phyloP scores from a whole-genome alignment of 2,113 vertebrate genomes.

The Strix uralensis region DNA sequence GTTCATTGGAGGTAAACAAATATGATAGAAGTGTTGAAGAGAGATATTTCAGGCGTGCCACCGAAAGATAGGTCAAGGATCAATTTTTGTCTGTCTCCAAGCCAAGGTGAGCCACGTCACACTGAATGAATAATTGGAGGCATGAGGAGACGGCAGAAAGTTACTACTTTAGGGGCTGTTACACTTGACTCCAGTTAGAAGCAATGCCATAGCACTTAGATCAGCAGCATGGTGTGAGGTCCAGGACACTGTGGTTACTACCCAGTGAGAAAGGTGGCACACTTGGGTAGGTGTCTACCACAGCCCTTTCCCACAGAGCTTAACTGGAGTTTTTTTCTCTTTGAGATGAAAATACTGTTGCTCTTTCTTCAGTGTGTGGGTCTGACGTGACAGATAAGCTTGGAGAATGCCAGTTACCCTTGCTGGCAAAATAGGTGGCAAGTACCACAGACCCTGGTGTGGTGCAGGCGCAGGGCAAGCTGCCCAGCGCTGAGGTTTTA shows the following conservation, averaged over 20 bases:
- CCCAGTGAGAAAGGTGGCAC: background rate
- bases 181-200: background rate
- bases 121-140: background rate
- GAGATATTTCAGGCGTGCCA: background rate
- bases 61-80: slow-evolving; percentile 3
- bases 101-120: slow-evolving; percentile 3
- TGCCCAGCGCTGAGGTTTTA: background rate
- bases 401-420: background rate
- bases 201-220: background rate
- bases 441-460: background rate
- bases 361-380: background rate
- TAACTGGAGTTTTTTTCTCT: background rate
- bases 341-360: background rate
- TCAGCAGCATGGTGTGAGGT: background rate
- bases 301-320: background rate
- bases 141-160: background rate
- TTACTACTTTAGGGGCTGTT: background rate
- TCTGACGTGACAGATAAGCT: background rate
- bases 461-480: background rate
- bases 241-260: background rate
- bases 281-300: background rate
- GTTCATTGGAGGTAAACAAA: slow-evolving; percentile 22
- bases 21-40: background rate
- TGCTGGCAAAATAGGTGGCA: background rate
- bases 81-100: slow-evolving; percentile 13